phyloP scores from a whole-genome alignment of 2,113 vertebrate genomes.

The Austrofundulus limnaeus region DNA sequence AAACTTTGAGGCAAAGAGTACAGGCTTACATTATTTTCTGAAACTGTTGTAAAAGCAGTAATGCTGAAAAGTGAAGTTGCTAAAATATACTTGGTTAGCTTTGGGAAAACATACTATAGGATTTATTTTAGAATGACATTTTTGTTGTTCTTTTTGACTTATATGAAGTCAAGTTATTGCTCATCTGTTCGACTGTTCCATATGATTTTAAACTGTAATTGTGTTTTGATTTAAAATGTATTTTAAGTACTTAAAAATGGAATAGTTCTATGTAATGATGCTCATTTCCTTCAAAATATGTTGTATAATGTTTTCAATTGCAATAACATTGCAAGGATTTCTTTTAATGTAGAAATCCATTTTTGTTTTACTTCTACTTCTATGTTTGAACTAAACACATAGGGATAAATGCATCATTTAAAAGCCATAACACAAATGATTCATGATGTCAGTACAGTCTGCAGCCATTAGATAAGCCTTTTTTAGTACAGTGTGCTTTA shows the following conservation, averaged over 20 bases:
- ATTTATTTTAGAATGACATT: too few species aligned
- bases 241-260: not conserved
- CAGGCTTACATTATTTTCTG: too few species aligned
- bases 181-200: too few species aligned
- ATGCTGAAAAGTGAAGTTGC: too few species aligned
- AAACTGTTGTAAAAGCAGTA: too few species aligned
- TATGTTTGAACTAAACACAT: not conserved
- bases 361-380: not conserved
- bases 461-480: slow-evolving; percentile 5
- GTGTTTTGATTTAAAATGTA: too few species aligned
- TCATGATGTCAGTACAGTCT: not conserved
- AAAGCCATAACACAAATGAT: slow-evolving; percentile 1
- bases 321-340: not conserved
- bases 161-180: too few species aligned
- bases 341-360: not conserved
- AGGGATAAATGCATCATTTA: slow-evolving; percentile 15
- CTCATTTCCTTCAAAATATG: not conserved
- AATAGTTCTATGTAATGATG: not conserved
- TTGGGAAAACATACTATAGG: too few species aligned
- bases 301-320: not conserved
- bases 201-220: too few species aligned
- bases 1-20: too few species aligned
- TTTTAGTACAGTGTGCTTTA: not conserved
- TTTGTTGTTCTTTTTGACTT: too few species aligned
- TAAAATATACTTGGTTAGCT: too few species aligned